Evolutionary conservation across 2,888 invertebrate genomes (phyloP).

Genomic region (Drepanosiphum platanoidis): DNA sequence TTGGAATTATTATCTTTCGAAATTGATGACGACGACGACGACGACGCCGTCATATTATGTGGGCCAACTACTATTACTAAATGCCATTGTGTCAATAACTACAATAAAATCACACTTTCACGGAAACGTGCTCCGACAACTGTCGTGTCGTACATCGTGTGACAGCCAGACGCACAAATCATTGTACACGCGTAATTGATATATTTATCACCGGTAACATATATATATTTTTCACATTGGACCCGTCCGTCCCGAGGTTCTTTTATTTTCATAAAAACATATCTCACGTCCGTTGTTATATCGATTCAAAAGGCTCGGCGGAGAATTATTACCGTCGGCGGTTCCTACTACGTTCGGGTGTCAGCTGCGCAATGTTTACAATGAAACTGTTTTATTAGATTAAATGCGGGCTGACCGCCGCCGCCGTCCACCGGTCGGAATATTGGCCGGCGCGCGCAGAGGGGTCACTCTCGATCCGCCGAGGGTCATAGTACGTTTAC

Average conservation of each 20-base stretch:
- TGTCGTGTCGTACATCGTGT: constrained; percentile 7
- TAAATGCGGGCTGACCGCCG: constrained; percentile 49
- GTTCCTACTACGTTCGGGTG: constrained; percentile 4
- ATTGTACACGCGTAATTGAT: constrained; percentile 52
- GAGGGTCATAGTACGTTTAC: constrained; percentile 10
- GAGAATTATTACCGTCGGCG: background rate
- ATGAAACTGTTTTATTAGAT: constrained; percentile 52
- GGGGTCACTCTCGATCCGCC: constrained; percentile 6
- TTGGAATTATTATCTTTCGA: background rate
- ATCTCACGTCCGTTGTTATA: background rate
- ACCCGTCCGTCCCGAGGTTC: constrained; percentile 15
- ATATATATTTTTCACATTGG: constrained; percentile 41
- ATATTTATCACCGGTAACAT: constrained; percentile 52
- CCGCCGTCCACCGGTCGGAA: constrained; percentile 15
- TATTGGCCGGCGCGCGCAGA: constrained; percentile 1
- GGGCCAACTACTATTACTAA: constrained; percentile 2
- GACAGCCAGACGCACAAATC: constrained; percentile 54
- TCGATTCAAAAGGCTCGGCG: constrained; percentile 1
- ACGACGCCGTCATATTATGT: background rate
- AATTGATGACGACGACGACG: background rate
- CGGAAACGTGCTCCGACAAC: constrained; percentile 18
- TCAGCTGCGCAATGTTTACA: constrained; percentile 57
- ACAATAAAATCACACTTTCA: constrained; percentile 35
- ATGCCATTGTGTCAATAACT: constrained; percentile 20
- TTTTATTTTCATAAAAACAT: constrained; percentile 43